Percentiles rank a stretch among this genome's conserved stretches.
Conservation (phyloP, 2,888 invertebrate genomes). For the Ophioninae sp. region DNA sequence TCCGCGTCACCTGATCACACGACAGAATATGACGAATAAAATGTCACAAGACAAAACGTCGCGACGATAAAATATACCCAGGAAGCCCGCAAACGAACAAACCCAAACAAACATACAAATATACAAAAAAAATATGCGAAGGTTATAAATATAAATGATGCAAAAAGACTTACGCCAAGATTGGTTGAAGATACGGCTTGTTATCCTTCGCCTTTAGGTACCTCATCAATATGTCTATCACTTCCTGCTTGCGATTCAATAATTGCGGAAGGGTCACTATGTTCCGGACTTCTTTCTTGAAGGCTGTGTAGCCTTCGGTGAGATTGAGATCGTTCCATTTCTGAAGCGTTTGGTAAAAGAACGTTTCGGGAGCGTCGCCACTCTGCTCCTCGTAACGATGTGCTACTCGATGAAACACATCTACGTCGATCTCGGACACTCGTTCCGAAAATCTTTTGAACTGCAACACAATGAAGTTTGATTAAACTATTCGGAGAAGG, state of each 20-base stretch:
- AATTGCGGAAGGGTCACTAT: constrained; percentile 93
- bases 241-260: constrained; percentile 89
- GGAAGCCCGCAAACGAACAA: no score
- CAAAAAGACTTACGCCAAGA: constrained; percentile 89
- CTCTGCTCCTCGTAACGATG: constrained; percentile 88
- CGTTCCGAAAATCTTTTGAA: constrained; percentile 94
- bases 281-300: constrained; percentile 88
- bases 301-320: constrained; percentile 90
- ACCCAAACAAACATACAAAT: no score
- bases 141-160: no score
- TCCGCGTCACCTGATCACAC: no score
- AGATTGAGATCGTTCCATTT: constrained; percentile 96
- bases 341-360: constrained; percentile 90
- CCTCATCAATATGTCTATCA: constrained; percentile 87
- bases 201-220: constrained; percentile 87
- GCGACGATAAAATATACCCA: no score
- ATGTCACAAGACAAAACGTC: no score
- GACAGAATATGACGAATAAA: no score
- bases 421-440: constrained; percentile 92
- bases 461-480: constrained; percentile 81
- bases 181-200: constrained; percentile 88
- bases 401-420: constrained; percentile 92
- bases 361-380: constrained; percentile 88
- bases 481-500: constrained; percentile 10
- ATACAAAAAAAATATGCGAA: no score